Base-by-base conservation (phyloP, 2,888 invertebrate species). In the Drymonia ruficornis region DNA sequence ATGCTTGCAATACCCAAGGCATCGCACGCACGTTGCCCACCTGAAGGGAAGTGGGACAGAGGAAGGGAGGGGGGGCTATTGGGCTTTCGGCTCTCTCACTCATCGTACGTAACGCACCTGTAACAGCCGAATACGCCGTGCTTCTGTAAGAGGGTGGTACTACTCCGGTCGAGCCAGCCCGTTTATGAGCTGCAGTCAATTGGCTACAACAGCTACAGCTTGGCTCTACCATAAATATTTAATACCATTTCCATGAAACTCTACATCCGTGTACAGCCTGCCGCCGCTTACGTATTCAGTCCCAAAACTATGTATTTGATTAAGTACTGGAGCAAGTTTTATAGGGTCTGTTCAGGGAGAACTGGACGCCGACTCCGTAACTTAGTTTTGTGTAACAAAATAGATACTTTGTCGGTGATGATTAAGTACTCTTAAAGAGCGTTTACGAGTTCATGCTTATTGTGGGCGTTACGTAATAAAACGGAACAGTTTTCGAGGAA, bases 271-370 rank as follows among this genome's bases (percentile, higher is more conserved):
- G 28, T 23, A 19, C 23, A 49, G 0, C 15, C 19, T 43, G 47
- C 49, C 48, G 34, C 23, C 58, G 47, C 46, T 77, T 77, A 65
- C 69, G 70, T 65, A 76, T 73, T 76, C 76, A 55, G 65, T 54
- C 76, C 77, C 74, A 62, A 78, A 78, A 76, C 76, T 73, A 78
- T 77, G 69, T 76, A 81, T 81, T 80, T 80, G 79, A 81, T 81
- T 80, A 80, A 81, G 76, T 74, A 68, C 68, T 58, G 52, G 55
- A 52, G 52, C 46, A 74, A 79, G 77, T 77, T 80, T 80, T 76
- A 78, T 72, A 70, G 68, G 74, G 74, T 70, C 67, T 52, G 52
- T 52, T 57, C 55, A 53, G 16, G 43, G 50, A 48, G 38, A 53
- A 52, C 53, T 19, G 18, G 47, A 47, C 51, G 44, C 28, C 11